Evolutionary conservation across 2,888 invertebrate genomes (phyloP), one percentile per base, ranked within the genome.

Genomic region (Drosophila colorata): DNA sequence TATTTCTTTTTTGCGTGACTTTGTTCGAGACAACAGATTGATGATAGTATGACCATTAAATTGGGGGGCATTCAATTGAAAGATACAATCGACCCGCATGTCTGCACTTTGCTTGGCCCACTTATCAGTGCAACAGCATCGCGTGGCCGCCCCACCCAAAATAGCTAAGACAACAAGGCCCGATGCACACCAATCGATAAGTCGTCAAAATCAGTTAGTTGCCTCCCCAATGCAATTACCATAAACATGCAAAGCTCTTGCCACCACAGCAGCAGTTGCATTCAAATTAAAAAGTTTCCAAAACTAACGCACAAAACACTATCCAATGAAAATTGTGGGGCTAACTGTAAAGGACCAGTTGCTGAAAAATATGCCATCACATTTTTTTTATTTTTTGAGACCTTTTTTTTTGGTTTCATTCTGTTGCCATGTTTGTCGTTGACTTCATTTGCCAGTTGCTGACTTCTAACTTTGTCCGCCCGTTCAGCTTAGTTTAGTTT

Each of bases 41-140:
- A 58, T 51, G 49, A 52, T 67, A 51, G 59, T 68, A 68, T 37
- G 47, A 23, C 43, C 68, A 59, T 68, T 52, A 33, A 69, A 47
- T 51, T 51, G 43, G 56, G 51, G 38, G 49, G 18, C 48, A 64
- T 47, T 60, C 73, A 75, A 75, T 75, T 72, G 75, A 77, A 58
- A 57, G 55, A 59, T 49, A 76, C 77, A 76, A 73, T 78, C 78
- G 81, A 59, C 80, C 81, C 78, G 78, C 74, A 84, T 84, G 81
- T 81, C 81, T 80, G 81, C 78, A 77, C 59, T 63, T 66, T 63
- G 72, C 48, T 68, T 69, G 60, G 60, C 64, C 60, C 56, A 69
- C 55, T 78, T 78, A 73, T 69, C 69, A 41, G 6, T 57, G 60
- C 60, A 69, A 65, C 53, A 41, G 69, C 64, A 73, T 75, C 58